These are phyloP conservation scores for human DNA, from an alignment of 2,113 vertebrate genomes.

Conservation along the genomic window GRCh38 chr13:33239501-33240000, in stretches of 20 bases:
- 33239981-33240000: background rate
- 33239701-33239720: background rate
- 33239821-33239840: background rate
- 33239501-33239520: background rate
- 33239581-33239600: background rate
- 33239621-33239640: background rate
- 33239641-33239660: background rate
- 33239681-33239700: background rate
- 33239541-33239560: background rate
- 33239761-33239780: background rate
- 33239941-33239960: background rate
- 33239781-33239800: background rate
- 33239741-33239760: background rate
- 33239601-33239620: background rate
- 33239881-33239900: background rate
- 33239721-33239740: background rate
- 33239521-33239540: background rate
- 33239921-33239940: background rate
- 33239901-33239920: background rate
- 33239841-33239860: background rate
- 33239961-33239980: background rate
- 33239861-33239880: constrained; percentile 6
- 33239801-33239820: background rate
- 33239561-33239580: background rate
- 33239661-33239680: background rate